These are phyloP conservation scores for Ariolimax columbianus DNA, from an alignment of 2,888 invertebrate genomes.

Conservation along the genomic window DNA sequence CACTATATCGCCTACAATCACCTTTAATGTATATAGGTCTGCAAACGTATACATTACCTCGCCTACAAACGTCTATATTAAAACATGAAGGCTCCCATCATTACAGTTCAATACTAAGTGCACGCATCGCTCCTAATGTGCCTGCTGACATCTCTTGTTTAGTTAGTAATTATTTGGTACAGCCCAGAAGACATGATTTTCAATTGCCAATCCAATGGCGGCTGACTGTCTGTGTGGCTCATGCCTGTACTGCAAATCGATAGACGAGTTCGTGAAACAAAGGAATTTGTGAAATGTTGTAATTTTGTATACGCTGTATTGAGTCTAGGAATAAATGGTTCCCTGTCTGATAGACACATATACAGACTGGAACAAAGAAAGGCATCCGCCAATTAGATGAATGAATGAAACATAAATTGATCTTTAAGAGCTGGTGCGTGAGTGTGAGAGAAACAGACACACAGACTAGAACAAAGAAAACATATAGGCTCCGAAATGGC, in stretches of 20 bases:
- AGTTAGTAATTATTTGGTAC: conserved; percentile 12
- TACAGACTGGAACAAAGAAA: neutral
- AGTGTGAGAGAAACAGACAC: too few relatives aligned
- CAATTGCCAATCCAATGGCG: neutral
- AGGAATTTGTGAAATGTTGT: neutral
- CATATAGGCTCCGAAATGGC: too few relatives aligned
- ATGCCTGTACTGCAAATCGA: neutral
- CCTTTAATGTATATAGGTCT: too few relatives aligned
- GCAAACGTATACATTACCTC: too few relatives aligned
- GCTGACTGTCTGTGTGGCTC: neutral
- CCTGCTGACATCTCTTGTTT: conserved; percentile 1
- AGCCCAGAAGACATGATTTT: conserved; percentile 12
- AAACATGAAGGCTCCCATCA: too few relatives aligned
- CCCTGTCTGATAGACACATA: neutral
- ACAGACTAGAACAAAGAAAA: too few relatives aligned
- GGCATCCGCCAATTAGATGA: too few relatives aligned
- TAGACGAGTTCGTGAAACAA: neutral
- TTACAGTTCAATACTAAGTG: neutral
- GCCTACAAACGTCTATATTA: too few relatives aligned
- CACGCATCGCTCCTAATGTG: neutral
- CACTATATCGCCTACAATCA: too few relatives aligned
- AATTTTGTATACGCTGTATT: neutral
- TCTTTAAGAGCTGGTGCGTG: too few relatives aligned
- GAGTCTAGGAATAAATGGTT: neutral
- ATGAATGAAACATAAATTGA: too few relatives aligned